A percentile compares a stretch with the other conserved stretches of the same genome.
Evolutionary conservation across 1,140 invertebrate species (phyloP).

Genomic region (Anthonomus grandis): DNA sequence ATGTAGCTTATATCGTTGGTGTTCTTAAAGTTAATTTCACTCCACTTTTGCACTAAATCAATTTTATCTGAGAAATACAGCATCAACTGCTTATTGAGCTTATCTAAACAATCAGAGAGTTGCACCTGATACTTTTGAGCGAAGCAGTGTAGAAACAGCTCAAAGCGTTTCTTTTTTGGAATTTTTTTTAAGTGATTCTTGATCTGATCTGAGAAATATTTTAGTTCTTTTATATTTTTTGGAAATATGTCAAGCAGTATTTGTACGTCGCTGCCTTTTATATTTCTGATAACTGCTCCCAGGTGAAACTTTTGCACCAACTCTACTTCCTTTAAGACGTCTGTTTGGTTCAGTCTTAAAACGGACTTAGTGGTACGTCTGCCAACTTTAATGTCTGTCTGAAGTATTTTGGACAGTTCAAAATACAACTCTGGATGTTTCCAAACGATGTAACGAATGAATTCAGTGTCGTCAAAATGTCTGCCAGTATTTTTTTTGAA

Average conservation of each 20-base stretch:
- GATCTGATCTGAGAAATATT: background rate
- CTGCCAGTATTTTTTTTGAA: background rate
- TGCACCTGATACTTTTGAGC: background rate
- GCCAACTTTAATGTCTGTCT: background rate
- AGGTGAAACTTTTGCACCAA: background rate
- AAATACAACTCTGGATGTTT: slow-evolving; percentile 8
- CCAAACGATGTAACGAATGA: slow-evolving; percentile 1
- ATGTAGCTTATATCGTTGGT: background rate
- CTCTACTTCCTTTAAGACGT: slow-evolving; percentile 1
- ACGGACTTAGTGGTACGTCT: background rate
- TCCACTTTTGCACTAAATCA: slow-evolving; percentile 3
- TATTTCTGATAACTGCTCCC: background rate
- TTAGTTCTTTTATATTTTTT: background rate
- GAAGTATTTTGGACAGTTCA: background rate
- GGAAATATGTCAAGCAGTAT: slow-evolving; percentile 3
- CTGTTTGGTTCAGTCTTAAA: background rate
- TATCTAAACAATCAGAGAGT: background rate
- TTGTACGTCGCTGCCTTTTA: slow-evolving; percentile 1
- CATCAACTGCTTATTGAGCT: background rate
- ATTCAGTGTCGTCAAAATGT: background rate
- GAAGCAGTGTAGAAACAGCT: background rate
- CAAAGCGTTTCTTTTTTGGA: slow-evolving; percentile 7
- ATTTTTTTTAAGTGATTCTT: background rate
- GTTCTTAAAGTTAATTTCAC: background rate
- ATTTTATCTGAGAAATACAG: background rate